phyloP scores from a whole-genome alignment of 2,797 vertebrate species.

The Syndactyla subalaris region DNA sequence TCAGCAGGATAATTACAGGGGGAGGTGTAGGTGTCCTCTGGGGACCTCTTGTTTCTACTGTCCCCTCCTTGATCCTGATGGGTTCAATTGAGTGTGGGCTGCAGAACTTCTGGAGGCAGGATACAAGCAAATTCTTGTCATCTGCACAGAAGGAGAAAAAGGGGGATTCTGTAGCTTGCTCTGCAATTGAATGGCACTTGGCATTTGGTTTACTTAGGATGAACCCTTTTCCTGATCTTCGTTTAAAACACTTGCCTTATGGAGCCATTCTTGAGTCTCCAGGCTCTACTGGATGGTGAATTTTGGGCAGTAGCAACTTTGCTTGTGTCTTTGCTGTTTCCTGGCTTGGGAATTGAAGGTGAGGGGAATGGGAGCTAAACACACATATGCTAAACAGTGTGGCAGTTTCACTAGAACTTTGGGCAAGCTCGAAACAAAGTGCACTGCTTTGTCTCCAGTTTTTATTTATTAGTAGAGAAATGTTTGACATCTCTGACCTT shows the following conservation, averaged over 20 bases:
- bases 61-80: rapidly evolving
- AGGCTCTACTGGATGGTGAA: neutral
- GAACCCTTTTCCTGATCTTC: neutral
- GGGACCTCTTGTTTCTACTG: neutral
- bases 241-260: neutral
- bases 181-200: rapidly evolving
- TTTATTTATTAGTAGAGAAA: neutral
- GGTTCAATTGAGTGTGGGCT: neutral
- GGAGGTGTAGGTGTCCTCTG: neutral
- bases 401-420: neutral
- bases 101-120: neutral
- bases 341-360: neutral
- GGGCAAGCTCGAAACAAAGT: neutral
- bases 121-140: neutral
- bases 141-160: rapidly evolving
- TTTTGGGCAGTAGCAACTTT: neutral
- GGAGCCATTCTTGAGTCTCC: neutral
- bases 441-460: neutral
- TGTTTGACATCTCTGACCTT: neutral
- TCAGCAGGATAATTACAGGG: neutral
- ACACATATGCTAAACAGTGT: rapidly evolving
- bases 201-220: neutral
- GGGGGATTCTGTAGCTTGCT: rapidly evolving
- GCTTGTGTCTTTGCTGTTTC: neutral
- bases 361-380: neutral